Percentiles rank a stretch among this genome's conserved stretches.
phyloP scores from a whole-genome alignment of 2,888 invertebrate species.

The Allophyes oxyacanthae region DNA sequence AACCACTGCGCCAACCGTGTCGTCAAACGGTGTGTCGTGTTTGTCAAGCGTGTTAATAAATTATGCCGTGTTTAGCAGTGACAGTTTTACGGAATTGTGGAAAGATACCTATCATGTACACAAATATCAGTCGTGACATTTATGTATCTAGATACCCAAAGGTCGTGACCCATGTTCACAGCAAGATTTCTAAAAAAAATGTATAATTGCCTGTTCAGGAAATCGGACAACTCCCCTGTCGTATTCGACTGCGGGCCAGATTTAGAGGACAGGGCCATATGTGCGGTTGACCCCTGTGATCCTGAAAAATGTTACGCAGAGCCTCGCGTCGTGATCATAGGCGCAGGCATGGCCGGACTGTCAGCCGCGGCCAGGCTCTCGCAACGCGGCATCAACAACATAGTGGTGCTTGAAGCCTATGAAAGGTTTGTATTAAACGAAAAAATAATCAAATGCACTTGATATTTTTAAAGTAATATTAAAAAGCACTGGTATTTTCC shows the following conservation, averaged over 20 bases:
- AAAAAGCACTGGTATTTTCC: constrained; percentile 52
- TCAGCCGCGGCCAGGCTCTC: constrained; percentile 93
- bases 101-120: too few species aligned
- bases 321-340: constrained; percentile 92
- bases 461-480: not conserved
- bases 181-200: too few species aligned
- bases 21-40: too few species aligned
- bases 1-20: too few species aligned
- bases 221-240: constrained; percentile 59
- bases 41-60: too few species aligned
- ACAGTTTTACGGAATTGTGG: too few species aligned
- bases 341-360: constrained; percentile 94
- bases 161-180: too few species aligned
- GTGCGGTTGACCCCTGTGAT: constrained; percentile 74
- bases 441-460: not conserved
- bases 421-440: constrained; percentile 87
- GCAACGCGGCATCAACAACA: constrained; percentile 91
- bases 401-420: constrained; percentile 93
- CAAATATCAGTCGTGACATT: too few species aligned
- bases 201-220: constrained; percentile 56
- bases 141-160: too few species aligned
- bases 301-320: constrained; percentile 77
- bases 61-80: too few species aligned
- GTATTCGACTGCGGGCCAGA: constrained; percentile 72
- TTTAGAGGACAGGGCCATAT: constrained; percentile 75